Evolutionary conservation across 2,113 vertebrate species (phyloP).

Genomic region (Anhinga anhinga): DNA sequence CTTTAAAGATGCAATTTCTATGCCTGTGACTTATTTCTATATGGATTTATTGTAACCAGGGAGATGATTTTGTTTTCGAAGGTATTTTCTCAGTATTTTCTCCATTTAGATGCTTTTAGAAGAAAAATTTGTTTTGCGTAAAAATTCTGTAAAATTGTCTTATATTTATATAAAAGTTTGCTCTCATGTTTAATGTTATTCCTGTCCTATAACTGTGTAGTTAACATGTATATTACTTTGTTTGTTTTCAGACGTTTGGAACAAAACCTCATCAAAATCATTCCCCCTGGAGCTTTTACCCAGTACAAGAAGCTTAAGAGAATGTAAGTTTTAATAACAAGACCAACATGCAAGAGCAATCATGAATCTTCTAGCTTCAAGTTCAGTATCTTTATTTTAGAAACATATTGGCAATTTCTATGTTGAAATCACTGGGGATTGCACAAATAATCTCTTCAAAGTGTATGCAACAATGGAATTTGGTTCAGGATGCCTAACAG

Average conservation of each 20-base stretch:
- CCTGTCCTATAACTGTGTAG: background rate
- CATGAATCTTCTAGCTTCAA: background rate
- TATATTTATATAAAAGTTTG: background rate
- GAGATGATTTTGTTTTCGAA: background rate
- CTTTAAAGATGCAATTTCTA: background rate
- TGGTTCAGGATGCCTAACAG: background rate
- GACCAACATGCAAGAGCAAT: background rate
- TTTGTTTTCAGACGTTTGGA: constrained; percentile 88
- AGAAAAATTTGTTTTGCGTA: background rate
- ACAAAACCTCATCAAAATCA: constrained; percentile 94
- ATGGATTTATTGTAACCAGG: background rate
- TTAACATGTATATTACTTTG: constrained; percentile 7
- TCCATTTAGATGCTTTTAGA: background rate
- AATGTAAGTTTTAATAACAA: constrained; percentile 85
- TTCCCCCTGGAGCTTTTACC: constrained; percentile 91
- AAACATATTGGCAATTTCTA: background rate
- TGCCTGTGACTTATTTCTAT: background rate
- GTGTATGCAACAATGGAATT: constrained; percentile 7
- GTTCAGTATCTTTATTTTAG: constrained; percentile 9
- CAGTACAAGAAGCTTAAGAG: constrained; percentile 97
- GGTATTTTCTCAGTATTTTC: background rate
- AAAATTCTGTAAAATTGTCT: background rate
- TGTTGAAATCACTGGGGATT: background rate
- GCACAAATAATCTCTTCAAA: constrained; percentile 8
- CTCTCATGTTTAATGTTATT: background rate